These are phyloP conservation scores for Piaya cayana DNA, from an alignment of 2,113 vertebrate genomes.

Conservation along the genomic window DNA sequence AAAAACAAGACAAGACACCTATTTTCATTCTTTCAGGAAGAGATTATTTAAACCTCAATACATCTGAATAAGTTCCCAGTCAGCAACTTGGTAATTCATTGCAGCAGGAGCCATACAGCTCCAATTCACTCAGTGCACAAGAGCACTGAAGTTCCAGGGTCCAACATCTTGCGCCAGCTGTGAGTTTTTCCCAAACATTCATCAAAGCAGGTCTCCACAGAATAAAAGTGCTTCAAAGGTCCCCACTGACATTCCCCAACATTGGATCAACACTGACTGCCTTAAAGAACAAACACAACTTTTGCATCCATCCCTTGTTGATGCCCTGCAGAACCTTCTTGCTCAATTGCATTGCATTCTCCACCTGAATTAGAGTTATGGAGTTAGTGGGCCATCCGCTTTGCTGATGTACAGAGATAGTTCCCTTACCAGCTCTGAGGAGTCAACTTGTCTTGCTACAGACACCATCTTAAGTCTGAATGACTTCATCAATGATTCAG, in stretches of 20 bases:
- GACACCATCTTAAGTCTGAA: not conserved
- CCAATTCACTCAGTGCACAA: not conserved
- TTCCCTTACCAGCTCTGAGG: not conserved
- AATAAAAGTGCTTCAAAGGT: not conserved
- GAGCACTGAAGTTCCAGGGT: not conserved
- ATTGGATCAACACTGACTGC: fast-evolving
- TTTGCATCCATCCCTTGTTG: not conserved
- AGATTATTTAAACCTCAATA: not conserved
- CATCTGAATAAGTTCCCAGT: not conserved
- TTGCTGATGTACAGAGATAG: not conserved
- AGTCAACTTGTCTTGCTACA: not conserved
- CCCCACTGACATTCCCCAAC: not conserved
- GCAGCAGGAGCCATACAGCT: not conserved
- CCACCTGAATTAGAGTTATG: not conserved
- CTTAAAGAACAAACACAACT: not conserved
- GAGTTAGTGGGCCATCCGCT: not conserved
- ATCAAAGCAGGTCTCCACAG: not conserved
- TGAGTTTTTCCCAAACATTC: not conserved
- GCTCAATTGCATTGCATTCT: not conserved
- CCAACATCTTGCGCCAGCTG: not conserved
- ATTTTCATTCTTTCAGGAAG: not conserved
- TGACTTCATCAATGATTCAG: not conserved
- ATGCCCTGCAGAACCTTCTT: not conserved
- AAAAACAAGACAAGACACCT: not conserved
- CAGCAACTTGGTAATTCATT: not conserved